Percentiles rank a stretch among this genome's conserved stretches.
These are phyloP conservation scores for Tupiocoris notatus DNA, from an alignment of 2,888 invertebrate genomes.

Conservation along the genomic window DNA sequence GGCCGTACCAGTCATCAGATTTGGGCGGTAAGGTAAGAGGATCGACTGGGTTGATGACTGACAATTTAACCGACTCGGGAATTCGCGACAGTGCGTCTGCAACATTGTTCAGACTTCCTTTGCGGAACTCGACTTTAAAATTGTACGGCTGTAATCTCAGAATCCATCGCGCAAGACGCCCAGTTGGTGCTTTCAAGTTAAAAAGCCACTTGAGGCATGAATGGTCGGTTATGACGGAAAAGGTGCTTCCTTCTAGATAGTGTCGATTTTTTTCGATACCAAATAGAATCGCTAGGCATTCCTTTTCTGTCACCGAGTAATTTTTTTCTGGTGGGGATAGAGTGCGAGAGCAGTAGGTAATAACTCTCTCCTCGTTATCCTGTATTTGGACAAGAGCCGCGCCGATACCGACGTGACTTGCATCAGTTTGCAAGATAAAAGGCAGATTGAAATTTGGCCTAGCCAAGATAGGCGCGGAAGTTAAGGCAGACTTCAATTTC, in stretches of 20 bases:
- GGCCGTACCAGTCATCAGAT: slow-evolving; percentile 40
- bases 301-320: neutral
- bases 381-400: slow-evolving; percentile 26
- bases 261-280: neutral
- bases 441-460: slow-evolving; percentile 42
- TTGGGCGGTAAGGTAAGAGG: neutral
- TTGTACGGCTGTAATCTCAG: slow-evolving; percentile 5
- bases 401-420: slow-evolving; percentile 30
- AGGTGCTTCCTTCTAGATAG: slow-evolving; percentile 9
- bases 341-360: slow-evolving; percentile 24
- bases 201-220: neutral
- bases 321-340: neutral
- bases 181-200: neutral
- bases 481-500: slow-evolving; percentile 23
- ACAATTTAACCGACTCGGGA: neutral
- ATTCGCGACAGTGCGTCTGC: slow-evolving; percentile 26
- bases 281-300: neutral
- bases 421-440: slow-evolving; percentile 43
- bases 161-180: slow-evolving; percentile 17
- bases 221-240: slow-evolving; percentile 21
- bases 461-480: slow-evolving; percentile 41
- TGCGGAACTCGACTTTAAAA: slow-evolving; percentile 8
- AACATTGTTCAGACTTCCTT: slow-evolving; percentile 17
- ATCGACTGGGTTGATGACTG: neutral
- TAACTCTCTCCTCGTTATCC: slow-evolving; percentile 11